Evolutionary conservation across 2,797 vertebrate genomes (phyloP), one percentile per base, ranked within the genome.

Genomic region (Coluber constrictor): DNA sequence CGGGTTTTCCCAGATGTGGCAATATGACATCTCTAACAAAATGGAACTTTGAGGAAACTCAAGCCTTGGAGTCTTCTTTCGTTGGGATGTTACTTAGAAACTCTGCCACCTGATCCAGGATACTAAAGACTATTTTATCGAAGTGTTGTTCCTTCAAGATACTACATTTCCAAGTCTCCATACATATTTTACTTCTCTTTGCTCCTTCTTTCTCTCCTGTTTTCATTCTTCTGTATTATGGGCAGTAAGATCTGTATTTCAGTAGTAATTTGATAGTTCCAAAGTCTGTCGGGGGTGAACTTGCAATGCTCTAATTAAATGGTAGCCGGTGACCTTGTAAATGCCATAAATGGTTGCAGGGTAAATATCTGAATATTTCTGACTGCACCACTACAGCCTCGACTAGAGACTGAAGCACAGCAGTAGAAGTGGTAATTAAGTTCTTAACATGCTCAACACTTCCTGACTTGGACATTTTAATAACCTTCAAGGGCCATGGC

Each of bases 341-440:
- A 92, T 47, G 66, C 92, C 93, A 51, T 93, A 5, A 47, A 66
- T 74, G 79, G 92, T 92, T 66, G 86, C 27, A 59, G 37, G 92
- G 86, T 90, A 95, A 95, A 94, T 94, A 95, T 94, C 93, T 93
- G 93, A 86, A 54, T 89, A 91, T 92, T 94, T 94, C 94, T 95
- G 87, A 89, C 94, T 95, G 95, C 92, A 94, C 37, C 86, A 55
- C 91, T 43, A 15, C 92, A 97, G 94, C 89, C 93, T 94, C 96
- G 93, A 6, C 0, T 57, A 60, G 95, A 93, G 94, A 94, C 74
- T 66, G 90, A 93, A 95, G 91, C 60, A 86, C 47, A 92, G 86
- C 37, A 1, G 0, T 43, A 91, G 94, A 95, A 95, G 88, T 0
- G 16, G 91, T 87, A 93, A 96, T 96, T 97, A 96, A 96, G 94